Conservation (phyloP, 2,888 invertebrate genomes). For the Colletes collaris region DNA sequence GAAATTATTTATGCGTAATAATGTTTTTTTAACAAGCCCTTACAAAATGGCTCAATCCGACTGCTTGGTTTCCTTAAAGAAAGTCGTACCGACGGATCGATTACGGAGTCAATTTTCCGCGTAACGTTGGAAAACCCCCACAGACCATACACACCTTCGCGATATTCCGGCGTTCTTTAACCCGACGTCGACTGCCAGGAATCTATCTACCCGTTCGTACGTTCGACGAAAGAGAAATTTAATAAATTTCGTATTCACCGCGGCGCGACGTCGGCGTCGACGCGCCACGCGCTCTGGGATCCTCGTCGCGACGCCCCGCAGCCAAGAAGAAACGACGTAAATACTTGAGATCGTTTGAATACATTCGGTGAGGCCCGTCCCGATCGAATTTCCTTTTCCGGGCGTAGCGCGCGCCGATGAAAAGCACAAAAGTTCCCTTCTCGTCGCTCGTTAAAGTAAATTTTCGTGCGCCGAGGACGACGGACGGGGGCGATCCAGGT, state of each 20-base stretch:
- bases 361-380: slow-evolving; percentile 9
- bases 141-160: too few relatives aligned
- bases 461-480: slow-evolving; percentile 45
- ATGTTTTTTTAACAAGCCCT: too few relatives aligned
- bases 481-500: slow-evolving; percentile 39
- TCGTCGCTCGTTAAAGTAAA: slow-evolving; percentile 63
- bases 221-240: slow-evolving; percentile 21
- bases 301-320: slow-evolving; percentile 18
- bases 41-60: too few relatives aligned
- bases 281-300: slow-evolving; percentile 3
- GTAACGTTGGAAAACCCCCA: slow-evolving; percentile 35
- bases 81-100: slow-evolving; percentile 18
- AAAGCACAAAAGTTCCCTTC: slow-evolving; percentile 49
- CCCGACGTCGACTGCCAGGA: neutral
- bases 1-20: too few relatives aligned
- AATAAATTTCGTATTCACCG: slow-evolving; percentile 54
- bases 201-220: slow-evolving; percentile 6
- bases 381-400: slow-evolving; percentile 52
- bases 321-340: slow-evolving; percentile 15
- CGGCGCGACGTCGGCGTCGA: neutral
- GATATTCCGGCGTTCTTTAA: slow-evolving; percentile 6
- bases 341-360: slow-evolving; percentile 48
- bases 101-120: slow-evolving; percentile 38
- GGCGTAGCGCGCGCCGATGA: slow-evolving; percentile 2
- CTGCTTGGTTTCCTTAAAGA: too few relatives aligned